Base-by-base conservation (phyloP, 2,888 invertebrate species). In the Sericinus montela region DNA sequence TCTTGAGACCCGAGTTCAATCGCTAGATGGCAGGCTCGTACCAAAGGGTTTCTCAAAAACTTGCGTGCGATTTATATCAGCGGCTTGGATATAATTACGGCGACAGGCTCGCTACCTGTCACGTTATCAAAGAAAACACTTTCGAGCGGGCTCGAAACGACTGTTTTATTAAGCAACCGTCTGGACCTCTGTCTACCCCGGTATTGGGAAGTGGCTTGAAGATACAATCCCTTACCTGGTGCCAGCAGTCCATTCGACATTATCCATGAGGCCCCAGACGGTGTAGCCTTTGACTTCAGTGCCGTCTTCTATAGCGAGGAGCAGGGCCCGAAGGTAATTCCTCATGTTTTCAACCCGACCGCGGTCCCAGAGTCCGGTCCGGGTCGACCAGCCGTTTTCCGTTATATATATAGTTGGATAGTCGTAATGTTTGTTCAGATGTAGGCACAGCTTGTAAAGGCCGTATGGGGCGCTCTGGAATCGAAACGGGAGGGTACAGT, bases 261-360 rank as follows among this genome's bases (percentile, higher is more conserved):
- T 93, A 59, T 94, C 94, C 81, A 93, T 82, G 0, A 94, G 73
- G 37, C 91, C 91, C 93, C 93, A 93, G 0, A 84, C 87, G 0
- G 91, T 89, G 58, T 92, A 93, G 0, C 91, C 92, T 23, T 58
- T 63, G 0, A 91, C 70, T 1, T 85, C 65, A 0, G 89, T 82
- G 0, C 88, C 89, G 32, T 91, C 90, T 50, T 89, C 85, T 7
- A 90, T 65, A 0, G 90, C 91, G 1, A 86, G 60, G 15, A 90
- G 56, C 15, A 91, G 37, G 0, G 89, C 89, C 2, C 69, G 67
- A 15, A 91, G 59, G 57, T 91, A 90, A 0, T 62, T 60, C 54
- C 79, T 67, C 3, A 89, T 34, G 56, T 78, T 84, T 0, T 76
- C 59, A 1, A 81, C 80, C 1, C 91, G 67, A 3, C 69, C 65